Evolutionary conservation across 2,797 vertebrate species (phyloP).

Genomic region (Muscicapa comitata): DNA sequence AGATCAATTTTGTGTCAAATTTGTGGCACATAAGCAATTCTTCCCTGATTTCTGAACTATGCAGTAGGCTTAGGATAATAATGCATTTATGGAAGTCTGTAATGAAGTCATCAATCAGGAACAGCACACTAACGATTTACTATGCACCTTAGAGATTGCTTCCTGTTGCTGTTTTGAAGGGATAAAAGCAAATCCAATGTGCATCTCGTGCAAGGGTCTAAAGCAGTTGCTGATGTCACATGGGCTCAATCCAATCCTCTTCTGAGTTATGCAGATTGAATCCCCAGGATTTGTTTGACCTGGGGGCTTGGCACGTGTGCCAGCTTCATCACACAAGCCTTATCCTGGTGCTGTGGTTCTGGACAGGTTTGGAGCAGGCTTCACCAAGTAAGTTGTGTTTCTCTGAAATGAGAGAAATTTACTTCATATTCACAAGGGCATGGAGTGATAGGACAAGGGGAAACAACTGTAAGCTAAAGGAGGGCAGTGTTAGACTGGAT

Average conservation of each 20-base stretch:
- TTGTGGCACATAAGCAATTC: background rate
- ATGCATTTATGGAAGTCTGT: background rate
- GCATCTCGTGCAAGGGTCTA: background rate
- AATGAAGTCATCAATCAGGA: background rate
- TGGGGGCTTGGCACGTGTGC: background rate
- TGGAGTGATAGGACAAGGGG: background rate
- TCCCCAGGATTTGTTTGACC: background rate
- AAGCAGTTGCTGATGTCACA: background rate
- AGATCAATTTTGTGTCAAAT: background rate
- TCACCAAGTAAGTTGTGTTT: background rate
- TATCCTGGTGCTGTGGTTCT: fast-evolving
- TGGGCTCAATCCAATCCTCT: background rate
- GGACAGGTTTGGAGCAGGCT: background rate
- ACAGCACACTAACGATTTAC: background rate
- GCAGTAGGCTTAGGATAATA: background rate
- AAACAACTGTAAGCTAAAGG: background rate
- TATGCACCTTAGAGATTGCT: background rate
- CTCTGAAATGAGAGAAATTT: background rate
- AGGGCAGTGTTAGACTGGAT: background rate
- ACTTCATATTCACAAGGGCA: background rate
- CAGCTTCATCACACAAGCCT: background rate
- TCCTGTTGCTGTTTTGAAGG: background rate
- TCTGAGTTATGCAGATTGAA: background rate
- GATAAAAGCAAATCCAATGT: background rate
- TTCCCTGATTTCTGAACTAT: background rate